Base-by-base conservation (phyloP, 1,140 invertebrate genomes). In the Phortica variegata region DNA sequence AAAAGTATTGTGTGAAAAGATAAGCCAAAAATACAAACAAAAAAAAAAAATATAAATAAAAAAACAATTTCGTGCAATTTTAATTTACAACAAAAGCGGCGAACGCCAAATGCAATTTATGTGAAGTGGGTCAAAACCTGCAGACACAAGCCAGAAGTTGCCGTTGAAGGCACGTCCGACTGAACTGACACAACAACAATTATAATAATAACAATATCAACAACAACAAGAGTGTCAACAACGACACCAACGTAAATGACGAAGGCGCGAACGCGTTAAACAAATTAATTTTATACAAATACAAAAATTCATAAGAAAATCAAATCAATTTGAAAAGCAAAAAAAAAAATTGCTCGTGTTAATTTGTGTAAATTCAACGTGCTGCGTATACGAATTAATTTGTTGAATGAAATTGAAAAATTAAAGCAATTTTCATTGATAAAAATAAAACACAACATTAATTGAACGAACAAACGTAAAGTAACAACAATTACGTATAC, bases 351-450 rank as follows among this genome's bases (percentile, higher is more conserved):
- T 41, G 12, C 6, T 7, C 26, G n/a, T n/a, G n/a, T n/a, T n/a
- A n/a, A n/a, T n/a, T n/a, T n/a, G n/a, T n/a, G n/a, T n/a, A n/a
- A n/a, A n/a, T n/a, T n/a, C n/a, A n/a, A n/a, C n/a, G n/a, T n/a
- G n/a, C n/a, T n/a, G n/a, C n/a, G n/a, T n/a, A n/a, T n/a, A n/a
- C n/a, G n/a, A n/a, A n/a, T n/a, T n/a, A n/a, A n/a, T n/a, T n/a
- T n/a, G n/a, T n/a, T n/a, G n/a, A 29, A 29, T 7, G 12, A 29
- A 12, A 29, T 12, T 7, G 6, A 29, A 29, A 12, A 29, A 15
- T 19, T 43, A 29, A 37, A 46, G 26, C 20, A 54, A 51, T n/a
- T n/a, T 63, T 63, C 63, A 66, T 66, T 66, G 63, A 66, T 66
- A 66, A 66, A 66, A 49, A 55, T 44, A 38, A 37, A 29, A 37